Evolutionary conservation across 1,140 invertebrate species (phyloP), one percentile per base, ranked within the genome.

Genomic region (Luehdorfia chinensis): DNA sequence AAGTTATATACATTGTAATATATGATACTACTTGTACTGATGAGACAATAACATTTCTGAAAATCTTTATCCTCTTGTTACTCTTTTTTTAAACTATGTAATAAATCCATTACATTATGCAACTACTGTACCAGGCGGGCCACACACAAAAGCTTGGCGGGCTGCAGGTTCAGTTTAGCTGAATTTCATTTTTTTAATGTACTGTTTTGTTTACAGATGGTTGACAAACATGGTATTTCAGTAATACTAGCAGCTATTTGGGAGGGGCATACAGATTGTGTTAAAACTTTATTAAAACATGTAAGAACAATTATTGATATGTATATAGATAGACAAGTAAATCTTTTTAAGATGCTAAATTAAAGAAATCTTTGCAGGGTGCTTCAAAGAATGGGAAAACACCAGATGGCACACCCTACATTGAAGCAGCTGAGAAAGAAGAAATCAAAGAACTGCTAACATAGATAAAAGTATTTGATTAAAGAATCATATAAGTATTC

Each of bases 211-310:
- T 75, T 74, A 37, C 67, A 96, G 94, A 92, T 92, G 41, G 91
- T 91, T 77, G 97, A 98, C 78, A 97, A 97, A 87, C 95, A 97
- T 91, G 96, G 96, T 4, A 98, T 98, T 54, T 96, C 94, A 47
- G 93, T 96, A 12, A 88, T 98, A 25, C 80, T 98, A 57, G 95
- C 96, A 55, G 97, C 97, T 50, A 96, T 98, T 66, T 98, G 95
- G 95, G 97, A 98, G 88, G 96, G 96, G 34, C 97, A 98, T 74
- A 96, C 93, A 37, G 91, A 93, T 44, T 97, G 96, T 88, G 96
- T 98, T 12, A 93, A 95, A 84, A 87, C 96, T 41, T 88, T 98
- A 50, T 68, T 98, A 50, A 92, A 95, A 87, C 94, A 94, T 86
- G 94, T 94, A 88, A 89, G 87, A 83, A 47, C 55, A 13, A 30